phyloP scores from a whole-genome alignment of 2,888 invertebrate genomes.

The Strigamia crassipes region DNA sequence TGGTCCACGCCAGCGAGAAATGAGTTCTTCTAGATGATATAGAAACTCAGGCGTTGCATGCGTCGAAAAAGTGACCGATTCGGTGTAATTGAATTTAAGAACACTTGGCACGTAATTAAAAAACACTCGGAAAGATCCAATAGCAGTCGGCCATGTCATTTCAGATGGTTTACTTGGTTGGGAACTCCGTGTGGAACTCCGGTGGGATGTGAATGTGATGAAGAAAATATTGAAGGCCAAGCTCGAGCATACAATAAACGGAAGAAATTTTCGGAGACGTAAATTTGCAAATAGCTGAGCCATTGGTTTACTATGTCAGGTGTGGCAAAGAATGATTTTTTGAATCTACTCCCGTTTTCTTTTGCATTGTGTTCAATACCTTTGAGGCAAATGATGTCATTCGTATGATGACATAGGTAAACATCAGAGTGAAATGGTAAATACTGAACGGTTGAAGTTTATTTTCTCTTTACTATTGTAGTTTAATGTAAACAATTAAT shows the following conservation, averaged over 20 bases:
- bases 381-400: background rate
- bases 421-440: too few species aligned
- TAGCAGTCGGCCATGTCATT: background rate
- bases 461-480: too few species aligned
- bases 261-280: background rate
- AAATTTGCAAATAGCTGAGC: background rate
- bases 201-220: background rate
- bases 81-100: background rate
- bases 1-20: conserved; percentile 86
- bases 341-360: background rate
- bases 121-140: background rate
- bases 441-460: too few species aligned
- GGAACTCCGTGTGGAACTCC: background rate
- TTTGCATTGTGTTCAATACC: background rate
- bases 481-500: too few species aligned
- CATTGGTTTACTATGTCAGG: background rate
- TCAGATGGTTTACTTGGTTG: background rate
- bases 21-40: conserved; percentile 82
- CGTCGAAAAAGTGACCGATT: conserved; percentile 78
- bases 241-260: background rate
- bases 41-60: conserved; percentile 90
- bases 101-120: background rate
- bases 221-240: background rate
- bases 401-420: background rate
- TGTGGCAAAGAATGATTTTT: background rate